These are phyloP conservation scores for Pyrocoelia pectoralis DNA, from an alignment of 2,888 invertebrate genomes.

Conservation along the genomic window DNA sequence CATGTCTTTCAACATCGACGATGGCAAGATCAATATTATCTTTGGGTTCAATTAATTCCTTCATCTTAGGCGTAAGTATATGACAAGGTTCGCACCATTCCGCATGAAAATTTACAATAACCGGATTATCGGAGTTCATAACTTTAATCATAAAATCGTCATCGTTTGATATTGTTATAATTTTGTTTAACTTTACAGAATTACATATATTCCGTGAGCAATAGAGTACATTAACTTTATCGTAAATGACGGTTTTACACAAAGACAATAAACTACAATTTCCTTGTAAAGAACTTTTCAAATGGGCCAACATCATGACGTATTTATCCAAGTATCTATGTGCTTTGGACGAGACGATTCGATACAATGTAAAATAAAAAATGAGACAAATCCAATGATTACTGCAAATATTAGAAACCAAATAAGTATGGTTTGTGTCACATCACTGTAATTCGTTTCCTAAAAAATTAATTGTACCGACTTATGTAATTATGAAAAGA, in stretches of 20 bases:
- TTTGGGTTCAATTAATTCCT: constrained; percentile 76
- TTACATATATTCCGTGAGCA: constrained; percentile 38
- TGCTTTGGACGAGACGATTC: constrained; percentile 58
- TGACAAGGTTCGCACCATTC: constrained; percentile 93
- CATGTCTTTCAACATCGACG: constrained; percentile 83
- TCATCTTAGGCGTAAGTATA: constrained; percentile 83
- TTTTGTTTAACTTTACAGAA: constrained; percentile 48
- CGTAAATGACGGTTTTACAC: background rate
- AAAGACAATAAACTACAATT: background rate
- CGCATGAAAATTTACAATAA: constrained; percentile 91
- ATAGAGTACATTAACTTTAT: background rate
- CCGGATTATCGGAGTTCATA: constrained; percentile 83
- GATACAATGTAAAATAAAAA: constrained; percentile 61
- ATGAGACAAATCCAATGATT: constrained; percentile 59
- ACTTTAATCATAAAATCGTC: constrained; percentile 83
- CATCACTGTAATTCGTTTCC: constrained; percentile 64
- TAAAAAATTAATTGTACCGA: too few relatives aligned
- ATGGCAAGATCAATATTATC: constrained; percentile 79
- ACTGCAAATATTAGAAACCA: constrained; percentile 59
- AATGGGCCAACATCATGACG: constrained; percentile 2
- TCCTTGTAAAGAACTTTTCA: constrained; percentile 7
- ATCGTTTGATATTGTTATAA: constrained; percentile 71
- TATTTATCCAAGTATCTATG: background rate
- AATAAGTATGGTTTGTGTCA: constrained; percentile 62
- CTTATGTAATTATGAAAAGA: background rate